Evolutionary conservation across 92 coral and sea anemone genomes (phyloP).

Genomic region (Metridium senile): DNA sequence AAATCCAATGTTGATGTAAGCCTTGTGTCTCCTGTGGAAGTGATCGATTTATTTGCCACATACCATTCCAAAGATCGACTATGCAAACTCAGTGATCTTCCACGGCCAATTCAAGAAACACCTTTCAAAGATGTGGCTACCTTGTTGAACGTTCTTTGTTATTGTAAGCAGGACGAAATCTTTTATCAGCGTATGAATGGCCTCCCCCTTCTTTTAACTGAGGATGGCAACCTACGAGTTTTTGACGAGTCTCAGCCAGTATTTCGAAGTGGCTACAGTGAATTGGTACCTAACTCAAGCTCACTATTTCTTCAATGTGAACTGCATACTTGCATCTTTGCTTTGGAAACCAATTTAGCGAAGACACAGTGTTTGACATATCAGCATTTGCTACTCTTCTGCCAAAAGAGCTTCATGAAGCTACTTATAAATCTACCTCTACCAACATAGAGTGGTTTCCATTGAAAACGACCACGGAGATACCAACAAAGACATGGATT

Average conservation of each 20-base stretch:
- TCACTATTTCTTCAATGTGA: slow-evolving; percentile 50
- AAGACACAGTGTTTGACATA: slow-evolving; percentile 31
- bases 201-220: too few species aligned
- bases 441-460: slow-evolving; percentile 40
- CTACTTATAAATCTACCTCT: neutral
- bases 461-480: neutral
- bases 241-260: slow-evolving; percentile 34
- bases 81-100: slow-evolving; percentile 35
- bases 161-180: too few species aligned
- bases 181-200: too few species aligned
- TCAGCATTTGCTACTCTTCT: slow-evolving; percentile 33
- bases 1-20: too few species aligned
- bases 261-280: slow-evolving; percentile 39
- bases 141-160: slow-evolving; percentile 34
- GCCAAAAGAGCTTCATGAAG: neutral
- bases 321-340: neutral
- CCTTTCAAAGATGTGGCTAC: slow-evolving; percentile 37
- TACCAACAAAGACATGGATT: slow-evolving; percentile 40
- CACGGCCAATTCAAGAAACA: slow-evolving; percentile 29
- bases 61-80: too few species aligned
- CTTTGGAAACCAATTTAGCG: slow-evolving; percentile 8
- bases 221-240: too few species aligned
- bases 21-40: too few species aligned
- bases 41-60: too few species aligned
- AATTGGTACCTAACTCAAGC: slow-evolving; percentile 34